Percentiles rank a stretch among this genome's conserved stretches.
phyloP scores from a whole-genome alignment of 1,140 invertebrate species.

The Aporrectodea caliginosa region DNA sequence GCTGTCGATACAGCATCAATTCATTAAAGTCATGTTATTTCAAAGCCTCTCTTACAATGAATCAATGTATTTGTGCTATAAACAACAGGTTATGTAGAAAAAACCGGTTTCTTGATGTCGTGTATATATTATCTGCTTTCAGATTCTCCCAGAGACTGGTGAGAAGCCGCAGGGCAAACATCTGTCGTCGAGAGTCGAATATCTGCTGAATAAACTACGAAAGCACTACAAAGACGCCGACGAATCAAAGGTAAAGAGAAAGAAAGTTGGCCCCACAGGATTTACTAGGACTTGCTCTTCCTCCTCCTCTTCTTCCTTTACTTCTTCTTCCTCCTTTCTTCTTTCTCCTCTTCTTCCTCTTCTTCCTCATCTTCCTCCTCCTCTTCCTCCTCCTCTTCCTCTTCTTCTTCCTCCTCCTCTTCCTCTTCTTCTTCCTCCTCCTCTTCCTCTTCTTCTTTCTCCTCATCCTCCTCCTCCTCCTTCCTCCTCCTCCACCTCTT shows the following conservation, averaged over 20 bases:
- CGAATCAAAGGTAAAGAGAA: background rate
- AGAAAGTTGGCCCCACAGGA: too few species aligned
- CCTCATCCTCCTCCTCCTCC: too few species aligned
- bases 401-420: constrained; percentile 7
- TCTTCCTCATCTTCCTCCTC: too few species aligned
- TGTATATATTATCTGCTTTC: constrained; percentile 21
- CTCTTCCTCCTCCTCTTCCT: too few species aligned
- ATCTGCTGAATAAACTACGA: constrained; percentile 80
- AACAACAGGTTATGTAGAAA: background rate
- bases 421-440: constrained; percentile 10
- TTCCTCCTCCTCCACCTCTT: too few species aligned
- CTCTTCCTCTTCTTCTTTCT: too few species aligned
- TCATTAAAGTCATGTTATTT: background rate
- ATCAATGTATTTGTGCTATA: background rate
- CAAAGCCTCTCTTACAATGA: background rate
- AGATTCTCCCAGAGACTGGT: constrained; percentile 77
- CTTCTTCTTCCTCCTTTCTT: too few species aligned
- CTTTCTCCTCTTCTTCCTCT: constrained; percentile 10
- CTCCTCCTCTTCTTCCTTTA: constrained; percentile 10
- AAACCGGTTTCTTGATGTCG: background rate
- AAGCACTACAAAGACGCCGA: constrained; percentile 38
- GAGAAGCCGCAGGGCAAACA: constrained; percentile 88
- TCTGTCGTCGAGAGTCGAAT: constrained; percentile 82
- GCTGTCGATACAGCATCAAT: background rate
- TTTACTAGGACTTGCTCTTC: constrained; percentile 3